phyloP scores from a whole-genome alignment of 1,140 invertebrate genomes.

The Aphidius gifuensis region DNA sequence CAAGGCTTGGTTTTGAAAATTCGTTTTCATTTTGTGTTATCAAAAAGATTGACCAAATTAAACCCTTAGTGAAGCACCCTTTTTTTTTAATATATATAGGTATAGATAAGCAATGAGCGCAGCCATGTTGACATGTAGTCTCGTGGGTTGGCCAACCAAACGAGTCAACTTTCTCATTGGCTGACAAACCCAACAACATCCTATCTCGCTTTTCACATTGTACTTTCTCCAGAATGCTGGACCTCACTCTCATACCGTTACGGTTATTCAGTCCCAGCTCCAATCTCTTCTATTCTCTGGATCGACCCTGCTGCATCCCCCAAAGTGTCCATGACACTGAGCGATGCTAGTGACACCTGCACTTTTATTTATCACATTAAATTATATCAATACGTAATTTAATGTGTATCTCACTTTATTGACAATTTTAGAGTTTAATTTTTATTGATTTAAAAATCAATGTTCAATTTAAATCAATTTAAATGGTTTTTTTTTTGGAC shows the following conservation, averaged over 20 bases:
- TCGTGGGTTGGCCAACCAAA: slow-evolving; percentile 52
- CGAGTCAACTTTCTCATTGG: slow-evolving; percentile 50
- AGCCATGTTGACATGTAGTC: slow-evolving; percentile 49
- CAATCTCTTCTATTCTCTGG: not conserved
- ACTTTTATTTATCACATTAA: too few species aligned
- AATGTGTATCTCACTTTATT: too few species aligned
- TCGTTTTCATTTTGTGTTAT: not conserved
- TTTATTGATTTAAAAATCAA: too few species aligned
- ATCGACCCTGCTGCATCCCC: too few species aligned
- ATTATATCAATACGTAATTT: too few species aligned
- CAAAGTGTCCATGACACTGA: too few species aligned
- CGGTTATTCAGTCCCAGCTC: slow-evolving; percentile 17
- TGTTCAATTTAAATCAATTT: too few species aligned
- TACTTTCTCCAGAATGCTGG: slow-evolving; percentile 4
- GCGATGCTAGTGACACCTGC: too few species aligned
- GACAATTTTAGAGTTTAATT: too few species aligned
- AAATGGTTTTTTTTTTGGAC: too few species aligned
- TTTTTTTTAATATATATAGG: slow-evolving; percentile 17
- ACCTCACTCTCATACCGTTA: slow-evolving; percentile 24
- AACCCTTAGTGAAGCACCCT: slow-evolving; percentile 47
- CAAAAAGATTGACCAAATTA: slow-evolving; percentile 37
- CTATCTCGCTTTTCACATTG: slow-evolving; percentile 14
- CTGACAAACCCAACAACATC: slow-evolving; percentile 25
- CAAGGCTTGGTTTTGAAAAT: not conserved
- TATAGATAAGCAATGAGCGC: too few species aligned